Conservation (phyloP, 2,797 vertebrate genomes). For the Myripristis murdjan region DNA sequence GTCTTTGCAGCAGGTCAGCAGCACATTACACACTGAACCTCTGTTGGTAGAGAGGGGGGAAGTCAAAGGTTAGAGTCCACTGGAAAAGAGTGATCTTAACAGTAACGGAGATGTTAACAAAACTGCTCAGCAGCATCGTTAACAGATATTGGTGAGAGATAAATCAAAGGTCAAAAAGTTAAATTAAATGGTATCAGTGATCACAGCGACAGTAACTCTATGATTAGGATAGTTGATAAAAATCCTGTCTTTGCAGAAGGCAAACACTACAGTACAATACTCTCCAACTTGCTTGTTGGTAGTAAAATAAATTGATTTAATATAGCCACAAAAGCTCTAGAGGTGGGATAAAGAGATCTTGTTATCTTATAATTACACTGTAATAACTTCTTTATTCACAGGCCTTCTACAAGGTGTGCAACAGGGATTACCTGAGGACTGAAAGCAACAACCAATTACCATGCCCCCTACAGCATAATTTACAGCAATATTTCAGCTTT, state of each 20-base stretch:
- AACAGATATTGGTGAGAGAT: not conserved
- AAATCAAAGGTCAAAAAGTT: not conserved
- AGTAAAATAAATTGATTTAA: slow-evolving; percentile 1
- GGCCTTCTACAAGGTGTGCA: not conserved
- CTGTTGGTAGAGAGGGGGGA: slow-evolving; percentile 76
- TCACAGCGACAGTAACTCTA: not conserved
- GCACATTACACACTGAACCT: slow-evolving; percentile 94
- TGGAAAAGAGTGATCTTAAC: not conserved
- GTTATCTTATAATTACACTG: not conserved
- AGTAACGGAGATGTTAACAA: not conserved
- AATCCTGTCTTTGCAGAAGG: not conserved
- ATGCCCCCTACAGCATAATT: not conserved
- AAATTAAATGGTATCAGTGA: not conserved
- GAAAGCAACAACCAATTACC: not conserved
- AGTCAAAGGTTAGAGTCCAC: not conserved
- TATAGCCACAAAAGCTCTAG: not conserved
- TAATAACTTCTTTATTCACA: not conserved
- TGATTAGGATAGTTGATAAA: not conserved
- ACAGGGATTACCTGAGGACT: not conserved
- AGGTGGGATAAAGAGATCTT: not conserved
- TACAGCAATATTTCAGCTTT: not conserved
- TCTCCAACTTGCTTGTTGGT: not conserved
- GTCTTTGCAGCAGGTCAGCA: slow-evolving; percentile 98
- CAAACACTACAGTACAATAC: not conserved
- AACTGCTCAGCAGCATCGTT: not conserved